Base-by-base conservation (phyloP, 2,888 invertebrate species). In the Temnothorax unifasciatus region DNA sequence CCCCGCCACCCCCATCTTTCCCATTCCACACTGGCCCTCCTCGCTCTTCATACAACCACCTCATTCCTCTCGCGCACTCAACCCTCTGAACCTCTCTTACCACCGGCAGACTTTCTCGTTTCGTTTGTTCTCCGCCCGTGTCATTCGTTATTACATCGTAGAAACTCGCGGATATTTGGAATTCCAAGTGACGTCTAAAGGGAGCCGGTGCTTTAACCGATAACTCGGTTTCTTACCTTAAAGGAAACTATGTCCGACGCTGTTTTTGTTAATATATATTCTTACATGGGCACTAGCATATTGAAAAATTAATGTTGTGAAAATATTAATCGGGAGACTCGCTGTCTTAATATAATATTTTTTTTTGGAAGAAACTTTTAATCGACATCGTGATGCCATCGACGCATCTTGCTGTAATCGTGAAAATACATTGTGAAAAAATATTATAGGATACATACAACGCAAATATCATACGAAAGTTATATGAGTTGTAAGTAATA, bases 61-160 rank as follows among this genome's bases (percentile, higher is more conserved):
- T 86, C 84, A 79, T 85, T 89, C 87, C 87, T 73, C 83, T 84
- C 83, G 82, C 84, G 81, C 82, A 68, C 73, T 73, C 81, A 76
- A 86, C 88, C 86, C 85, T 85, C 81, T 52, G 82, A 81, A 85
- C 83, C 86, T 73, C 87, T 89, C 90, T 86, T 88, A 87, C 86
- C 85, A 84, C 88, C 88, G 85, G 61, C 89, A 88, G 90, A 92
- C 90, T 92, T 92, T 92, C 92, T 90, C 92, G 92, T 92, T 92
- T 92, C 92, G 92, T 92, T 92, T 92, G 92, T 92, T 92, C 90
- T 92, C 90, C 88, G 81, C 47, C 83, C 91, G 90, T 93, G 93
- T 93, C 94, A 93, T 94, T 94, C 93, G 94, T 94, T 94, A 94
- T 94, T 94, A 94, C 93, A 92, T 93, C 92, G 93, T 92, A 93